These are phyloP conservation scores for Smutsia temminckii DNA, from an alignment of 2,797 vertebrate species.

Conservation along the genomic window DNA sequence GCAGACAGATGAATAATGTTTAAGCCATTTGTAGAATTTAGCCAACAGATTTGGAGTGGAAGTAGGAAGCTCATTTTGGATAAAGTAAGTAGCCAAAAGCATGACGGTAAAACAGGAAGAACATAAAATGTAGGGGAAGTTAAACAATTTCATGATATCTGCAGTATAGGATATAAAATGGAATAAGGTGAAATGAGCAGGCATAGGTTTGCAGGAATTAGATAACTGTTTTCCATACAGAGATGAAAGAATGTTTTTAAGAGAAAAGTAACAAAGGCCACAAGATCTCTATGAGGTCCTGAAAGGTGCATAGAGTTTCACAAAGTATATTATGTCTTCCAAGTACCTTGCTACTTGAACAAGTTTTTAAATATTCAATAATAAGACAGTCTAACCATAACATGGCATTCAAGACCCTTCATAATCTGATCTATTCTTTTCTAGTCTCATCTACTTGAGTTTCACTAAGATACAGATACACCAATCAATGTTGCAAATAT, in stretches of 20 bases:
- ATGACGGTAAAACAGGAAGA: not conserved
- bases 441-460: not conserved
- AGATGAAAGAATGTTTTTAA: conserved; percentile 11
- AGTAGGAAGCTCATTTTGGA: not conserved
- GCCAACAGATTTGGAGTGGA: not conserved
- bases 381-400: not conserved
- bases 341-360: not conserved
- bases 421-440: conserved; percentile 24
- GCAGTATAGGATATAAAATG: not conserved
- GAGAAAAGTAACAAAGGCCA: not conserved
- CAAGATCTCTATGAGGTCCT: conserved; percentile 22
- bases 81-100: not conserved
- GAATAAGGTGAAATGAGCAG: conserved; percentile 6
- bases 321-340: not conserved
- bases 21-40: conserved; percentile 9
- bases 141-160: not conserved
- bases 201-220: not conserved
- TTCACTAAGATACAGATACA: not conserved
- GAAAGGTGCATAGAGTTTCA: not conserved
- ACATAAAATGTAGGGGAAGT: not conserved
- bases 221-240: not conserved
- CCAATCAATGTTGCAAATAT: not conserved
- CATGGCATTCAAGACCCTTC: not conserved
- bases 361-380: conserved; percentile 27
- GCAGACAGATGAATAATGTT: not conserved